Conservation (phyloP, 2,797 vertebrate species). For the Spheniscus humboldti region DNA sequence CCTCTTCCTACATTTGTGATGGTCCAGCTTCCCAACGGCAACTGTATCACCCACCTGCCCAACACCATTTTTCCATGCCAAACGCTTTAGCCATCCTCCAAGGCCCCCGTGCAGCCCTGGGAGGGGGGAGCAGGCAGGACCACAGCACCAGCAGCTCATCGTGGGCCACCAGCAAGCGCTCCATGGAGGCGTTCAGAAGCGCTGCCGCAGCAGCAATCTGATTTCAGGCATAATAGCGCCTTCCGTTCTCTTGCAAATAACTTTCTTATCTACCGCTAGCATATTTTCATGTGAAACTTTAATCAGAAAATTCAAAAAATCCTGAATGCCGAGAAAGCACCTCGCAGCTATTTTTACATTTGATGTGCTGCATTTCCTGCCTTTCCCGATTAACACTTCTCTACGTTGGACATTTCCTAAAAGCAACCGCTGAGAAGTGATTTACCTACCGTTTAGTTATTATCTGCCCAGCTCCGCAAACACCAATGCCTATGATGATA, state of each 20-base stretch:
- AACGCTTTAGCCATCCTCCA: not conserved
- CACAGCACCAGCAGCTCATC: not conserved
- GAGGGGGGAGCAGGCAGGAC: not conserved
- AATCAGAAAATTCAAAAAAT: slow-evolving; percentile 32
- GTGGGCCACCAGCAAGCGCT: not conserved
- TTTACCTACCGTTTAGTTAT: not conserved
- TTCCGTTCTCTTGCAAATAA: slow-evolving; percentile 23
- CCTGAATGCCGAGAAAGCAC: slow-evolving; percentile 12
- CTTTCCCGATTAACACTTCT: not conserved
- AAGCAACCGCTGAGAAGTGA: slow-evolving; percentile 8
- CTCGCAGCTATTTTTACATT: slow-evolving; percentile 48
- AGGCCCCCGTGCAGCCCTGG: fast-evolving
- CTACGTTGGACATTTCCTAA: not conserved
- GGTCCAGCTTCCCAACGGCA: fast-evolving
- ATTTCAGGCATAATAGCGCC: not conserved
- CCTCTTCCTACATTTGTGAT: fast-evolving
- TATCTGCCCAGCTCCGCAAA: not conserved
- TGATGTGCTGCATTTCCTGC: not conserved
- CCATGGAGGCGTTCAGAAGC: fast-evolving
- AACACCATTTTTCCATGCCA: fast-evolving
- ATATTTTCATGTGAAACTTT: slow-evolving; percentile 44
- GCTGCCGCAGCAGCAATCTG: not conserved
- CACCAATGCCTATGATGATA: not conserved
- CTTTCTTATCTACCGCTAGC: slow-evolving; percentile 29
- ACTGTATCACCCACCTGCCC: too few relatives aligned